A percentile compares a stretch with the other conserved stretches of the same genome.
phyloP scores from a whole-genome alignment of 2,113 vertebrate genomes.

The Rutilus rutilus region DNA sequence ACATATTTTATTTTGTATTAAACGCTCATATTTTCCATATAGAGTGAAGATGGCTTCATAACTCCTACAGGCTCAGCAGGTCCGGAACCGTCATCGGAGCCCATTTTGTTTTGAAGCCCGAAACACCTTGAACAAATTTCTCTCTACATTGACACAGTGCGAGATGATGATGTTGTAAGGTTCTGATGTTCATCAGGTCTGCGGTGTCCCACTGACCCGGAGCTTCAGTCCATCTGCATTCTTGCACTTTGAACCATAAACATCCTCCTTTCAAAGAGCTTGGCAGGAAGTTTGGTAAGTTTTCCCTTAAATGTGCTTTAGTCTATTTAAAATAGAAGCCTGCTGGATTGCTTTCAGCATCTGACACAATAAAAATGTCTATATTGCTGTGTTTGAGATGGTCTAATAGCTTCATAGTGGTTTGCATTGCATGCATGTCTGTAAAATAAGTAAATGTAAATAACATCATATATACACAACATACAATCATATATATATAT shows the following conservation, averaged over 20 bases:
- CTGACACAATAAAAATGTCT: background rate
- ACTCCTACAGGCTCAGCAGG: background rate
- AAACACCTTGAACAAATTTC: background rate
- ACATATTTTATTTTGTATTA: too few species aligned
- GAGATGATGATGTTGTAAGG: background rate
- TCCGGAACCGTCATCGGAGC: too few species aligned
- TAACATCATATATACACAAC: background rate
- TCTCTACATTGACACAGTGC: background rate
- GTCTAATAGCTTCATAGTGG: background rate
- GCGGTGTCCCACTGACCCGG: constrained; percentile 53
- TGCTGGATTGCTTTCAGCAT: background rate
- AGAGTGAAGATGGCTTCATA: background rate
- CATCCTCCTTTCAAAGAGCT: constrained; percentile 63
- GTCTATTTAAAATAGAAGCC: background rate
- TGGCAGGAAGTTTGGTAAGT: constrained; percentile 55
- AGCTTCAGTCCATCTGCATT: constrained; percentile 57
- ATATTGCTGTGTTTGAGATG: background rate
- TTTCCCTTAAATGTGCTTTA: constrained; percentile 14
- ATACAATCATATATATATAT: background rate
- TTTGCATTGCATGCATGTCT: background rate
- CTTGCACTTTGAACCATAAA: constrained; percentile 61
- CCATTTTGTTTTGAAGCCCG: background rate
- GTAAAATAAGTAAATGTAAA: background rate
- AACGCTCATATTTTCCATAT: background rate
- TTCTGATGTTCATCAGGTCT: constrained; percentile 29